These are phyloP conservation scores for Ceratosolen solmsi DNA, from an alignment of 1,140 invertebrate species.

Conservation along the genomic window DNA sequence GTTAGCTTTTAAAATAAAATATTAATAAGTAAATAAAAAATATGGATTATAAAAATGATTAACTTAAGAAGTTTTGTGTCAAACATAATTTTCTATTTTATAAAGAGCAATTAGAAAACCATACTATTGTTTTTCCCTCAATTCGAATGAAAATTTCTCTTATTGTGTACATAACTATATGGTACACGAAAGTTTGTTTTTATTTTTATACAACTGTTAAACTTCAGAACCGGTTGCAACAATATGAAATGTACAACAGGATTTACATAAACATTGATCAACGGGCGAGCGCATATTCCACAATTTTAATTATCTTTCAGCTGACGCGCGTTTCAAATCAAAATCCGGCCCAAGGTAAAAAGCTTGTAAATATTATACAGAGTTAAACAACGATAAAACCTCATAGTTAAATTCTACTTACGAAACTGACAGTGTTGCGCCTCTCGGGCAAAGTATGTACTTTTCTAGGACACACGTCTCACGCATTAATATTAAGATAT, in stretches of 20 bases:
- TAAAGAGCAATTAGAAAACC: neutral
- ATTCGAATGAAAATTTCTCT: slow-evolving; percentile 25
- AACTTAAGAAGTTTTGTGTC: neutral
- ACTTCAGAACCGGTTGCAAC: neutral
- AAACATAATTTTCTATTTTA: neutral
- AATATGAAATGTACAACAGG: slow-evolving; percentile 1
- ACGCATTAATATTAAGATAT: slow-evolving; percentile 72
- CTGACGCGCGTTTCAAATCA: slow-evolving; percentile 55
- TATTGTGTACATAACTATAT: neutral
- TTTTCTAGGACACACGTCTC: slow-evolving; percentile 71
- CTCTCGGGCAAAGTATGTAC: slow-evolving; percentile 70
- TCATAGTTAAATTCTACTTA: slow-evolving; percentile 70
- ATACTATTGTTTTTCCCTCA: slow-evolving; percentile 14
- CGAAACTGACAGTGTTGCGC: slow-evolving; percentile 72
- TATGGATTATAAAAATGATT: neutral
- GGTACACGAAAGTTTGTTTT: neutral
- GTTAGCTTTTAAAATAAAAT: too few species aligned
- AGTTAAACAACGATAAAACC: slow-evolving; percentile 59
- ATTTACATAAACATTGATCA: neutral
- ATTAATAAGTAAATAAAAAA: too few species aligned
- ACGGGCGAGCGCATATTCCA: slow-evolving; percentile 31
- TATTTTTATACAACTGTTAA: slow-evolving; percentile 21
- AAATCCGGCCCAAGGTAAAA: slow-evolving; percentile 65
- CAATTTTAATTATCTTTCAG: slow-evolving; percentile 35
- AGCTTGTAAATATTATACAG: slow-evolving; percentile 57